Conservation (phyloP, 2,113 vertebrate species). For the Podarcis raffonei region DNA sequence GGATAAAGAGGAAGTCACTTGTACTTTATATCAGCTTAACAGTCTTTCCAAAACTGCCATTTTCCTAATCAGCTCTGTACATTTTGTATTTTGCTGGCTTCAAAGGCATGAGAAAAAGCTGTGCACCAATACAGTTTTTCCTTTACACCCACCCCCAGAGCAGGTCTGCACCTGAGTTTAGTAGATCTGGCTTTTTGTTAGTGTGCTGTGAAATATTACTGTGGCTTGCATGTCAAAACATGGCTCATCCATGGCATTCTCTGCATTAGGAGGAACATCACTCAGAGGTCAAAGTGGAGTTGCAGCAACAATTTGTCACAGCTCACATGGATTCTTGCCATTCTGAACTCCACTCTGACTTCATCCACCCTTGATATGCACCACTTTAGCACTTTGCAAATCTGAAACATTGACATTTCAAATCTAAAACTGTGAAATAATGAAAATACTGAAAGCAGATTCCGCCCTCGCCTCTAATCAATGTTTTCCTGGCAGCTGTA, state of each 20-base stretch:
- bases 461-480: accelerated
- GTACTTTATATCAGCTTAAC: neutral
- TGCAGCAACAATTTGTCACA: neutral
- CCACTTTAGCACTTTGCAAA: neutral
- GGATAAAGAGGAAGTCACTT: neutral
- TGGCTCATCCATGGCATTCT: too few species aligned
- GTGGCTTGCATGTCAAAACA: too few species aligned
- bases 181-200: neutral
- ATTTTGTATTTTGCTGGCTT: neutral
- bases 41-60: neutral
- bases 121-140: neutral
- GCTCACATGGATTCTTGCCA: neutral
- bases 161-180: neutral
- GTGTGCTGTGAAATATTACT: too few species aligned
- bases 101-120: neutral
- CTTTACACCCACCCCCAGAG: neutral
- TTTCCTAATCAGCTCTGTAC: neutral
- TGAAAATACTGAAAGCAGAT: neutral
- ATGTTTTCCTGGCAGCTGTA: neutral
- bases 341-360: neutral
- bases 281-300: neutral
- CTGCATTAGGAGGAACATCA: neutral
- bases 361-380: neutral
- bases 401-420: neutral
- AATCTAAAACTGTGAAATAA: neutral